Evolutionary conservation across 2,113 vertebrate species (phyloP), one percentile per base, ranked within the genome.

Genomic region (Dinomys branickii): DNA sequence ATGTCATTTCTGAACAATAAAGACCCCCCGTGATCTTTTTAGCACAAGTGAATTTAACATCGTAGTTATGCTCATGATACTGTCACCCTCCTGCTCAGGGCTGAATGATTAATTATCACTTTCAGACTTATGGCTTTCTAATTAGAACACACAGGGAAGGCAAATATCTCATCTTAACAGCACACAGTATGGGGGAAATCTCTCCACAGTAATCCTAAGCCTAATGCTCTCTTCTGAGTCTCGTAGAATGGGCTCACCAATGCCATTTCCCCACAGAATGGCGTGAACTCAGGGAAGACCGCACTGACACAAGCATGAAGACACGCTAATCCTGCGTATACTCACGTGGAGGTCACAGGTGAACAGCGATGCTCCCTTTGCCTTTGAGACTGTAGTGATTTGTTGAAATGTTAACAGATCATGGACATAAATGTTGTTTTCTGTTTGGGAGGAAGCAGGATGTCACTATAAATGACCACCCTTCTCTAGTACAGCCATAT

Each of bases 381-480:
- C 99, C 98, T 99, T 99, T 80, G 99, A 98, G 95, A 99, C 98
- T 0, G 99, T 99, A n/a, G 99, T 99, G 88, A 99, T 99, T 98
- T 99, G 99, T 99, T 99, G 99, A 98, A 99, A 99, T 16, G 99
- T 99, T 97, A 99, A 97, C 30, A 99, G 98, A 98, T 99, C 99
- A 78, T 99, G 99, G 96, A 99, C 99, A 16, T 99, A 99, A 98
- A 99, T 99, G 97, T 99, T 99, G 99, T 99, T 99, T 98, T 99
- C 99, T 99, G 98, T 97, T 98, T 95, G 80, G 96, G 97, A 98
- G 11, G 97, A 98, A 84, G 96, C 11, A 93, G 38, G 80, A 28
- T 65, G 65, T 97, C 94, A 97, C 30, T 96, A 97, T 50, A 88
- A 88, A 77, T 91, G 20, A 87, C 83, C 35, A 80, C 5, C 28